These are phyloP conservation scores for Mastomys natalensis DNA, from an alignment of 2,113 vertebrate genomes.

Conservation along the genomic window DNA sequence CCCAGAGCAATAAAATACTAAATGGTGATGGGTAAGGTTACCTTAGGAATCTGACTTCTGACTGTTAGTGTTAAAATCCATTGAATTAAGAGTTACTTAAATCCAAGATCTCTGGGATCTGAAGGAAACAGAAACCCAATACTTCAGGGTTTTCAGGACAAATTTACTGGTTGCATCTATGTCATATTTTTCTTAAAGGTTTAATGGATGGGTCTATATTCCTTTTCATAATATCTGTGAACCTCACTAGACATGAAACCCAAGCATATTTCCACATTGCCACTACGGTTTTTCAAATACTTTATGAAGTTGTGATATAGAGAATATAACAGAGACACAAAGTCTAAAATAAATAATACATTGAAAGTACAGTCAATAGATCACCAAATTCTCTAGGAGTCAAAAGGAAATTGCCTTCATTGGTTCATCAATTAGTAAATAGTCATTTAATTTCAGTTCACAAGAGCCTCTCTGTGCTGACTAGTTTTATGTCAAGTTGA, in stretches of 20 bases:
- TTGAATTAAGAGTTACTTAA: background rate
- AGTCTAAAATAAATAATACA: constrained; percentile 39
- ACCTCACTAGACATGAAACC: background rate
- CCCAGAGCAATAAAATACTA: background rate
- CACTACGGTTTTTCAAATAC: constrained; percentile 13
- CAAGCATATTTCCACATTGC: background rate
- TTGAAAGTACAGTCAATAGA: constrained; percentile 26
- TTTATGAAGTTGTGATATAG: background rate
- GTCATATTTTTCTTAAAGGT: background rate
- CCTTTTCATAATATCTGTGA: background rate
- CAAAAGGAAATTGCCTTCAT: constrained; percentile 57
- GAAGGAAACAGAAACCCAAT: background rate
- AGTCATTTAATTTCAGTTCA: constrained; percentile 60
- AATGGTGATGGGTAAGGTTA: background rate
- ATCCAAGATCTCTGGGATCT: background rate
- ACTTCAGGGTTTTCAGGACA: constrained; percentile 19
- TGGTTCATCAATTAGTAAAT: constrained; percentile 54
- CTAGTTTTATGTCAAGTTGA: background rate
- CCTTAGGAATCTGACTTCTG: background rate
- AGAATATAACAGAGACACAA: constrained; percentile 42
- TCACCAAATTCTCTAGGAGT: constrained; percentile 36
- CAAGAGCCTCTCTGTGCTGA: constrained; percentile 34
- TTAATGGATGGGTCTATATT: background rate
- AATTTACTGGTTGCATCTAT: background rate
- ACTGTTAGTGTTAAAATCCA: background rate